phyloP scores from a whole-genome alignment of 2,797 vertebrate genomes.

The Paratrypauchen microcephalus region DNA sequence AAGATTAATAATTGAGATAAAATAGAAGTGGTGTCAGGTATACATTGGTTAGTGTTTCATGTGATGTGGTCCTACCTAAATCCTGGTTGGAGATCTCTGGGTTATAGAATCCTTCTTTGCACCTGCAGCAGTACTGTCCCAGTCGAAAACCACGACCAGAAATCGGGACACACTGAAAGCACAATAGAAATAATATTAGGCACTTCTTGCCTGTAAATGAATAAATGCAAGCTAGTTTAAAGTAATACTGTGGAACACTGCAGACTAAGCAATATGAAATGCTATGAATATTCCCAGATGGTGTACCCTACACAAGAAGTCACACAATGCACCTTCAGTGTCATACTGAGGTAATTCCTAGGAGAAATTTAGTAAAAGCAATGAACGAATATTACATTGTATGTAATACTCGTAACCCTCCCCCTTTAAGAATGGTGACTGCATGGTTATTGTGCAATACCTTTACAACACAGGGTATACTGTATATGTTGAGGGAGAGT shows the following conservation, averaged over 20 bases:
- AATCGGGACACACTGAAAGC: slow-evolving; percentile 82
- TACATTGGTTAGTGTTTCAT: background rate
- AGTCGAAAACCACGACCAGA: slow-evolving; percentile 83
- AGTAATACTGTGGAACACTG: no score
- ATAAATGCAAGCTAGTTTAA: no score
- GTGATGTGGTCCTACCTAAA: slow-evolving; percentile 46
- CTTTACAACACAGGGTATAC: no score
- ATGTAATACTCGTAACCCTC: no score
- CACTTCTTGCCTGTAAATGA: no score
- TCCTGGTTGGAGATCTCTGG: slow-evolving; percentile 33
- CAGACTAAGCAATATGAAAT: no score
- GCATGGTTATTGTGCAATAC: background rate
- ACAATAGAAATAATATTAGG: background rate
- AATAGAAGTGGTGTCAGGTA: background rate
- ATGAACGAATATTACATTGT: background rate
- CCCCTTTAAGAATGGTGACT: background rate
- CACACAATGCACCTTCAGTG: no score
- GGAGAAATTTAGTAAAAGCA: no score
- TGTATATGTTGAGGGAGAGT: background rate
- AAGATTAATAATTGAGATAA: no score
- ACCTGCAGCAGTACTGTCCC: slow-evolving; percentile 89
- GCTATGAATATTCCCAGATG: no score
- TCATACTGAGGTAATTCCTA: no score
- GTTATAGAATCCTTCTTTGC: slow-evolving; percentile 87
- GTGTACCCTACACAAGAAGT: no score